Conservation (phyloP, 1,140 invertebrate genomes). For the Drosophila ogumai region DNA sequence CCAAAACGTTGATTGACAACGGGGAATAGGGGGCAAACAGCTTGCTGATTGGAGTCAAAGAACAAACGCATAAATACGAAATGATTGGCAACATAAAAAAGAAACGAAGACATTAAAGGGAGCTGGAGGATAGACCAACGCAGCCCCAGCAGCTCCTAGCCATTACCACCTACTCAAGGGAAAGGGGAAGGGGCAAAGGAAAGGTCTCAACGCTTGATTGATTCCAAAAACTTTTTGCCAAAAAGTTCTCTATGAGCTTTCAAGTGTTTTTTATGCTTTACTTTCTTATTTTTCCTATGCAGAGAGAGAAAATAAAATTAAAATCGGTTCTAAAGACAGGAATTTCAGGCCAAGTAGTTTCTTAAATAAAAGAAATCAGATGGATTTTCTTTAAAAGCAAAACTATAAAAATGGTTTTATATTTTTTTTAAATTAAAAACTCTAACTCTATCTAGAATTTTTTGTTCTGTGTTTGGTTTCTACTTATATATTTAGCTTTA, state of each 20-base stretch:
- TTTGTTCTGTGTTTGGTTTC: neutral
- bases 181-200: neutral
- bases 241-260: slow-evolving; percentile 58
- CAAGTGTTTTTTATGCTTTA: slow-evolving; percentile 35
- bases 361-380: neutral
- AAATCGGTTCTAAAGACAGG: neutral
- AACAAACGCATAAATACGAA: slow-evolving; percentile 78
- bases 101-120: slow-evolving; percentile 23
- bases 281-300: slow-evolving; percentile 10
- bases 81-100: slow-evolving; percentile 74
- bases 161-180: slow-evolving; percentile 59
- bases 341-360: neutral
- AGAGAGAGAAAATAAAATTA: neutral
- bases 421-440: too few species aligned
- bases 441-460: neutral
- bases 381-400: too few species aligned
- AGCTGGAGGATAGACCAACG: slow-evolving; percentile 3
- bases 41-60: slow-evolving; percentile 54
- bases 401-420: too few species aligned
- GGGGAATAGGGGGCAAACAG: slow-evolving; percentile 24
- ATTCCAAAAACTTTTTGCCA: slow-evolving; percentile 72
- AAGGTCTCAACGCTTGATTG: slow-evolving; percentile 68
- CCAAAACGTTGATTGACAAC: slow-evolving; percentile 67
- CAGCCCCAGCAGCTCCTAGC: slow-evolving; percentile 1
- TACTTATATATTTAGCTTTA: neutral